Base-by-base conservation (phyloP, 2,797 vertebrate species). In the Catharus ustulatus region DNA sequence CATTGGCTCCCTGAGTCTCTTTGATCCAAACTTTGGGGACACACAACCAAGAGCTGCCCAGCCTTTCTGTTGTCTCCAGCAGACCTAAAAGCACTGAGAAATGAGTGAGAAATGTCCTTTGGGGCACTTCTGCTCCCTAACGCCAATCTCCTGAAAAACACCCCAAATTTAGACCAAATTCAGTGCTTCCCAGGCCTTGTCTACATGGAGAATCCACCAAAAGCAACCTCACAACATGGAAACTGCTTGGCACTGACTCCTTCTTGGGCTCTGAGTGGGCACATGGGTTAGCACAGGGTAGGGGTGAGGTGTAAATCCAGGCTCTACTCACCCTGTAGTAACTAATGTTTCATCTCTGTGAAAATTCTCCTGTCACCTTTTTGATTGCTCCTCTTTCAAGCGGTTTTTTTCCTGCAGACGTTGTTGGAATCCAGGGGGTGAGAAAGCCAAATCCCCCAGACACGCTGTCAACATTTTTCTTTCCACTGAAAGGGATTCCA, bases 1-100 rank as follows among this genome's bases (percentile, higher is more conserved):
- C 90, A 16, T 17, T 61, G 87, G 93, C 91, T 96, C 94, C 19
- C 5, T 1, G 87, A 95, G 69, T 34, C 55, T 86, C 78, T 78
- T 76, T 49, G 68, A 71, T 11, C 63, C 64, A 10, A 84, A 32
- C 54, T 82, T 76, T 73, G 79, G n/a, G 21, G 79, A 34, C 68
- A 22, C 38, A 2, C 0, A 6, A 34, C 42, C 54, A 8, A 64
- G 81, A 72, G 79, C 87, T 88, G 63, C 85, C 58, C 1, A 1
- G 7, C 61, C 84, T 23, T 79, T 63, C 87, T 42, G 32, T 36
- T 32, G 30, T 13, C 72, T 55, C 73, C 85, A 34, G 62, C 49
- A 2, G 5, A 40, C 59, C 67, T 9, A n/a, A 51, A 57, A 29
- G 51, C 5, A 30, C 0, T 52, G 51, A 54, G 2, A 78, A 26